Evolutionary conservation across 2,113 vertebrate species (phyloP).

Genomic region (Notechis scutatus): DNA sequence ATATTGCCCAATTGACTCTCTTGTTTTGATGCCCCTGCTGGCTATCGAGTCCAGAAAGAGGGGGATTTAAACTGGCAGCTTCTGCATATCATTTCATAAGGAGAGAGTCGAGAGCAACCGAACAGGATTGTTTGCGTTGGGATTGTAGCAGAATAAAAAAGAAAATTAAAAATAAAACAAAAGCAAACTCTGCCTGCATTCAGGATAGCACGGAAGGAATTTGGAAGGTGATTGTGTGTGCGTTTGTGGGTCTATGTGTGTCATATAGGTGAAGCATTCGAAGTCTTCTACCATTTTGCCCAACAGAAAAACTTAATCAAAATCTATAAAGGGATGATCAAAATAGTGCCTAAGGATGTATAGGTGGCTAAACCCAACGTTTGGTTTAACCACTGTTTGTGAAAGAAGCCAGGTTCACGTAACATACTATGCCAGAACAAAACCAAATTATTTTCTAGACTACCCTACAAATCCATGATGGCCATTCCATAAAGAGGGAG

Average conservation of each 20-base stretch:
- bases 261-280: background rate
- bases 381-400: background rate
- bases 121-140: background rate
- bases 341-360: background rate
- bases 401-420: background rate
- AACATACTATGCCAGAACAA: background rate
- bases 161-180: background rate
- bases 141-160: background rate
- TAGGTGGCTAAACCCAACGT: background rate
- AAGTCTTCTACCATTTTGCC: background rate
- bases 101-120: background rate
- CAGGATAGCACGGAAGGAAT: background rate
- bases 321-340: background rate
- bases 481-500: background rate
- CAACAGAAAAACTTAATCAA: background rate
- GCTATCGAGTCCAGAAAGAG: background rate
- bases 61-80: background rate
- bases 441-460: background rate
- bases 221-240: background rate
- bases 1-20: constrained; percentile 24
- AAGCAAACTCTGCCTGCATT: background rate
- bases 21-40: background rate
- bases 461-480: background rate
- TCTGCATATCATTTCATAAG: background rate
- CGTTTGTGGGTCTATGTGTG: background rate